Conservation (phyloP, 2,113 vertebrate species). For the Rissa tridactyla region DNA sequence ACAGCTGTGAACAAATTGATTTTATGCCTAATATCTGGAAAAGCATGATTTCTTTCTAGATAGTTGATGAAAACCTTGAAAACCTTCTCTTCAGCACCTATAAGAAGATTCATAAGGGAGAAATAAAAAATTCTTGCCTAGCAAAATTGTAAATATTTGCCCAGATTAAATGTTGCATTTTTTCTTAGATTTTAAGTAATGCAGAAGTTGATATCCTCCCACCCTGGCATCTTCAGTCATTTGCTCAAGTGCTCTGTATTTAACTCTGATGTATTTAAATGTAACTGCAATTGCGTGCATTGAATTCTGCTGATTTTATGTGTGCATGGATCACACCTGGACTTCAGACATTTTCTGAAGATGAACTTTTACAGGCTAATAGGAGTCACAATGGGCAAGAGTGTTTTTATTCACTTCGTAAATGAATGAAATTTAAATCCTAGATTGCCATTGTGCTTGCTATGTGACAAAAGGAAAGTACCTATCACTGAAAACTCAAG, state of each 20-base stretch:
- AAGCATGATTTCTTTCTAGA: neutral
- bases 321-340: neutral
- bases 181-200: neutral
- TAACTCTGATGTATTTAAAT: neutral
- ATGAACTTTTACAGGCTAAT: neutral
- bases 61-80: neutral
- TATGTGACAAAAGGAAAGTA: neutral
- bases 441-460: neutral
- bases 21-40: neutral
- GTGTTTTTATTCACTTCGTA: neutral
- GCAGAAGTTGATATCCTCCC: neutral
- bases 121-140: neutral
- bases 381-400: neutral
- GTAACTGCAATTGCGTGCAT: neutral
- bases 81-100: neutral
- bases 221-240: neutral
- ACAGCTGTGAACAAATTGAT: neutral
- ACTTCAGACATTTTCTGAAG: neutral
- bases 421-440: neutral
- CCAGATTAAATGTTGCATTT: neutral
- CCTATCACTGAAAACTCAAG: neutral
- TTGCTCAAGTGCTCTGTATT: neutral
- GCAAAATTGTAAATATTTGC: neutral
- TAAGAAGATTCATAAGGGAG: neutral
- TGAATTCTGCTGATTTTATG: neutral